Percentiles rank a stretch among this genome's conserved stretches.
Evolutionary conservation across 2,888 invertebrate species (phyloP).

Genomic region (Agapostemon virescens): DNA sequence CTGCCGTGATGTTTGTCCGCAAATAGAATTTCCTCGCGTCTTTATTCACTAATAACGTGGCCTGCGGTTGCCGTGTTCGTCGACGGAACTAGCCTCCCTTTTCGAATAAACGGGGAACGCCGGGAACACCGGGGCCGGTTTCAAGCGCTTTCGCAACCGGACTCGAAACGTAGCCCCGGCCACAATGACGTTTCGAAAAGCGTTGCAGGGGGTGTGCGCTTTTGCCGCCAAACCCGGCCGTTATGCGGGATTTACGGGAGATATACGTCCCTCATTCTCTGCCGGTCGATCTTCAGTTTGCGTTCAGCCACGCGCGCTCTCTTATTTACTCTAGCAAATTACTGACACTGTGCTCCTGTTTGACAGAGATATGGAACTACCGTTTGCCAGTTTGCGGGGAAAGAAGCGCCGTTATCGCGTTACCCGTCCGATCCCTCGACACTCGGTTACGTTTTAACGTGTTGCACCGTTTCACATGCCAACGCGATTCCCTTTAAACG

Average conservation of each 20-base stretch:
- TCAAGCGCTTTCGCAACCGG: slow-evolving; percentile 7
- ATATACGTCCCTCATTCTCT: slow-evolving; percentile 9
- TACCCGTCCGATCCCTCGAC: neutral
- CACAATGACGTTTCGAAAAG: slow-evolving; percentile 47
- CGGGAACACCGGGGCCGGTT: neutral
- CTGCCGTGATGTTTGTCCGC: slow-evolving; percentile 62
- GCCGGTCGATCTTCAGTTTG: neutral
- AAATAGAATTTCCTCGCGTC: slow-evolving; percentile 70
- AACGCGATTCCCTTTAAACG: neutral
- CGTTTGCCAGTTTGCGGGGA: slow-evolving; percentile 24
- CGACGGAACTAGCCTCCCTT: slow-evolving; percentile 23
- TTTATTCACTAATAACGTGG: slow-evolving; percentile 69
- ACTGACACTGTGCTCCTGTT: slow-evolving; percentile 16
- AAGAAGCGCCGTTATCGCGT: slow-evolving; percentile 12
- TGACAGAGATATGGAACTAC: slow-evolving; percentile 16
- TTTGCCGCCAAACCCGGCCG: slow-evolving; percentile 23
- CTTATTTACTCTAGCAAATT: slow-evolving; percentile 26
- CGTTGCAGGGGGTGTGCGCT: slow-evolving; percentile 12
- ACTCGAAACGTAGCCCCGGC: slow-evolving; percentile 1
- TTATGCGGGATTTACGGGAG: slow-evolving; percentile 33
- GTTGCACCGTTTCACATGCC: slow-evolving; percentile 7
- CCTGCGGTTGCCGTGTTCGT: slow-evolving; percentile 44
- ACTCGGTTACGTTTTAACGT: slow-evolving; percentile 15
- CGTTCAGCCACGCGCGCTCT: neutral
- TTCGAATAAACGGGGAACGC: slow-evolving; percentile 15